Evolutionary conservation across 2,888 invertebrate species (phyloP).

Genomic region (Oligia fasciuncula): DNA sequence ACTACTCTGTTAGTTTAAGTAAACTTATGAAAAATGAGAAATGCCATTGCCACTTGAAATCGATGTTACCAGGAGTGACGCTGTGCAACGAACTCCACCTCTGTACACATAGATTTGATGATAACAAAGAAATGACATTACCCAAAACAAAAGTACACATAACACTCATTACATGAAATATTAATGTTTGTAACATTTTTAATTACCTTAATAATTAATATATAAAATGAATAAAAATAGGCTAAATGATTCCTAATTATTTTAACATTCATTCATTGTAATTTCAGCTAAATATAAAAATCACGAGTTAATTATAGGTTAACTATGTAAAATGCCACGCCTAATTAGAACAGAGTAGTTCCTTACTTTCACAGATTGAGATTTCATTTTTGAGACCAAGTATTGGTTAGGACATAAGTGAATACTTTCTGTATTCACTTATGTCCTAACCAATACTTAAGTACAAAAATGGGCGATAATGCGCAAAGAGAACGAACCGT

Average conservation of each 20-base stretch:
- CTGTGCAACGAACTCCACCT: neutral
- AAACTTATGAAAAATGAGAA: slow-evolving; percentile 16
- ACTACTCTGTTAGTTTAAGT: slow-evolving; percentile 64
- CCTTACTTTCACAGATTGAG: slow-evolving; percentile 60
- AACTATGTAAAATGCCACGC: slow-evolving; percentile 48
- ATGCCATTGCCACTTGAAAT: slow-evolving; percentile 2
- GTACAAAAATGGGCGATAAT: slow-evolving; percentile 60
- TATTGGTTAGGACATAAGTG: no score
- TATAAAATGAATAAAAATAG: slow-evolving; percentile 47
- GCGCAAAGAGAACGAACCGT: slow-evolving; percentile 41
- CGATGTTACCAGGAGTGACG: neutral
- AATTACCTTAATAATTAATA: slow-evolving; percentile 44
- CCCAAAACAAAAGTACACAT: slow-evolving; percentile 22
- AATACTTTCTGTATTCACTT: slow-evolving; percentile 59
- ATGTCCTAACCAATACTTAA: slow-evolving; percentile 59
- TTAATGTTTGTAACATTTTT: slow-evolving; percentile 50
- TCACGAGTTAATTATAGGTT: slow-evolving; percentile 45
- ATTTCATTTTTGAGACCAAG: slow-evolving; percentile 69
- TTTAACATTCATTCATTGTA: slow-evolving; percentile 62
- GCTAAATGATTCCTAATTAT: slow-evolving; percentile 49
- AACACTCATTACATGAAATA: slow-evolving; percentile 40
- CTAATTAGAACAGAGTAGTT: slow-evolving; percentile 67
- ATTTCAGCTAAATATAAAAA: slow-evolving; percentile 60
- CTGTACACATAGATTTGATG: neutral
- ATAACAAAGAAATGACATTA: neutral